These are phyloP conservation scores for Drosophila multiciliata DNA, from an alignment of 2,888 invertebrate genomes.

Conservation along the genomic window DNA sequence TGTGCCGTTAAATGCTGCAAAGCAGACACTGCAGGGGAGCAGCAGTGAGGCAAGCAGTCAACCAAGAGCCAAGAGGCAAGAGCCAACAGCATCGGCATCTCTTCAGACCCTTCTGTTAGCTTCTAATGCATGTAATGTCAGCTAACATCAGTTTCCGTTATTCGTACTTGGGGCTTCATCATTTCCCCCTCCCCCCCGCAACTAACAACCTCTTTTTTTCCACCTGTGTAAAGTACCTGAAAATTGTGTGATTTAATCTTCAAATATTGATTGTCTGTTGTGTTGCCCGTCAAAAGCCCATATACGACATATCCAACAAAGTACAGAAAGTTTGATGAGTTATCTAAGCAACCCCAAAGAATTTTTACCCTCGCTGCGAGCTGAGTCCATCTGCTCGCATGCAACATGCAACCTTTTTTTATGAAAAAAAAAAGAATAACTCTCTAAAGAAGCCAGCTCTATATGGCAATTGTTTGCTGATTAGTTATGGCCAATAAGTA, in stretches of 20 bases:
- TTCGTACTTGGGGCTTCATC: slow-evolving; percentile 31
- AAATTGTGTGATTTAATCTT: slow-evolving; percentile 42
- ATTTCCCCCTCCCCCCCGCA: slow-evolving; percentile 1
- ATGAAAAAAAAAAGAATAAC: neutral
- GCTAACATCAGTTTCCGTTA: slow-evolving; percentile 70
- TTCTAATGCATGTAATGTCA: slow-evolving; percentile 80
- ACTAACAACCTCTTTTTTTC: slow-evolving; percentile 11
- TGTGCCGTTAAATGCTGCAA: slow-evolving; percentile 54
- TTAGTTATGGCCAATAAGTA: neutral
- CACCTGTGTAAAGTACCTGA: slow-evolving; percentile 33
- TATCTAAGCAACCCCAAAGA: neutral
- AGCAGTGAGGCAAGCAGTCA: slow-evolving; percentile 1
- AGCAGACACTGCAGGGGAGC: slow-evolving; percentile 37
- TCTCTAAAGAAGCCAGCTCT: neutral
- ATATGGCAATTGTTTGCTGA: fast-evolving
- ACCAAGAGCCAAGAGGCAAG: neutral
- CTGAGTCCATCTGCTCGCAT: neutral
- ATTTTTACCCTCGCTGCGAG: neutral
- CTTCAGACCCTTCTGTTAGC: slow-evolving; percentile 61
- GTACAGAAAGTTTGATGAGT: neutral
- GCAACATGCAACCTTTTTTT: neutral
- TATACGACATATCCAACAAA: neutral
- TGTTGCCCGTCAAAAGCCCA: slow-evolving; percentile 3
- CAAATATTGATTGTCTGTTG: slow-evolving; percentile 57
- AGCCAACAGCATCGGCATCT: slow-evolving; percentile 33